These are phyloP conservation scores for Lasioglossum baleicum DNA, from an alignment of 1,140 invertebrate genomes.

Conservation along the genomic window DNA sequence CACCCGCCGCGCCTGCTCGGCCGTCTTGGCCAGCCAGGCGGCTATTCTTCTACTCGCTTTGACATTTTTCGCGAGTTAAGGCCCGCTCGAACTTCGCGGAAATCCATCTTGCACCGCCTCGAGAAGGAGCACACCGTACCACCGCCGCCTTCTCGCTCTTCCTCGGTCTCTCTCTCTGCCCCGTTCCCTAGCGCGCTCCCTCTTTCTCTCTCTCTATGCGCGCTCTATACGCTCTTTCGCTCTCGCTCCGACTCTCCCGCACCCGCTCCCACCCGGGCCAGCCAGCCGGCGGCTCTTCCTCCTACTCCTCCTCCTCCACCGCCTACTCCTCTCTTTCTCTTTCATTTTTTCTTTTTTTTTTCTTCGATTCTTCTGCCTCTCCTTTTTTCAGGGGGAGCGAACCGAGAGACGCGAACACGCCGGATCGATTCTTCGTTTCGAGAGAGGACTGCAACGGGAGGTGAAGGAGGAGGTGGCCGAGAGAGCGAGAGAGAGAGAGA, in stretches of 20 bases:
- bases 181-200: neutral
- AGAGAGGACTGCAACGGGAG: conserved; percentile 53
- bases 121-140: conserved; percentile 39
- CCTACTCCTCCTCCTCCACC: conserved; percentile 30
- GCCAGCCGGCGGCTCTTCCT: conserved; percentile 22
- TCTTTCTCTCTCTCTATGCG: neutral
- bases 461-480: neutral
- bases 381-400: conserved; percentile 59
- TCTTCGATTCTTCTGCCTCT: conserved; percentile 64
- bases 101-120: conserved; percentile 67
- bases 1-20: neutral
- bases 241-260: neutral
- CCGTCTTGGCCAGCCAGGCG: neutral
- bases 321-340: conserved; percentile 12
- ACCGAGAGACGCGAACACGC: conserved; percentile 42
- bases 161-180: conserved; percentile 27
- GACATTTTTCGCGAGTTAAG: conserved; percentile 72
- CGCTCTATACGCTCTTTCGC: neutral
- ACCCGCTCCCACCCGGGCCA: neutral
- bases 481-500: neutral
- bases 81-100: conserved; percentile 65
- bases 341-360: conserved; percentile 49
- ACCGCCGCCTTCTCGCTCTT: conserved; percentile 32
- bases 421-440: conserved; percentile 71
- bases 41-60: conserved; percentile 68